A percentile compares a stretch with the other conserved stretches of the same genome.
phyloP scores from a whole-genome alignment of 2,888 invertebrate genomes.

The Hemistola chrysoprasaria region DNA sequence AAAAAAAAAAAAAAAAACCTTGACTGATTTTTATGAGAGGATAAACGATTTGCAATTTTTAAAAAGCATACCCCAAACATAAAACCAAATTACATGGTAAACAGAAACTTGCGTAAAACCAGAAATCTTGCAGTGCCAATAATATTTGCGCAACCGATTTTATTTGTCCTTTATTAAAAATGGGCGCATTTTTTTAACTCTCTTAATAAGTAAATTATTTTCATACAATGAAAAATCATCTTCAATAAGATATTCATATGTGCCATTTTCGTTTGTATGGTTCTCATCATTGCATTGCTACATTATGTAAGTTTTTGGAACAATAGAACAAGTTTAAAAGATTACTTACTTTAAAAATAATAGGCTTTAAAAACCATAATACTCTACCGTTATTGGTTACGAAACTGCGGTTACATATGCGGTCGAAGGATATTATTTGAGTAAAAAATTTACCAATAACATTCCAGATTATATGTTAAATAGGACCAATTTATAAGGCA shows the following conservation, averaged over 20 bases:
- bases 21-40: too few relatives aligned
- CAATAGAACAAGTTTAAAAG: conserved; percentile 15
- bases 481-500: too few relatives aligned
- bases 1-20: too few relatives aligned
- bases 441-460: too few relatives aligned
- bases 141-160: conserved; percentile 24
- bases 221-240: conserved; percentile 42
- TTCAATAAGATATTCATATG: conserved; percentile 39
- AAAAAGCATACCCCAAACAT: not conserved
- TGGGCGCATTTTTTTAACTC: conserved; percentile 47
- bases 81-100: not conserved
- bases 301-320: conserved; percentile 23
- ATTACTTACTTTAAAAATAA: conserved; percentile 9
- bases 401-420: too few relatives aligned
- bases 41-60: too few relatives aligned
- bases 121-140: conserved; percentile 16
- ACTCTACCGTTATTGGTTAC: not conserved
- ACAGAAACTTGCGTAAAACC: not conserved
- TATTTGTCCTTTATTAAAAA: conserved; percentile 31
- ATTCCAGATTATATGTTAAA: too few relatives aligned
- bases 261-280: conserved; percentile 37
- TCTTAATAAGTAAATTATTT: conserved; percentile 54
- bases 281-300: conserved; percentile 9
- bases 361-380: not conserved
- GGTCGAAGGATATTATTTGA: too few relatives aligned